Evolutionary conservation across 2,888 invertebrate species (phyloP).

Genomic region (Cenopis cana): DNA sequence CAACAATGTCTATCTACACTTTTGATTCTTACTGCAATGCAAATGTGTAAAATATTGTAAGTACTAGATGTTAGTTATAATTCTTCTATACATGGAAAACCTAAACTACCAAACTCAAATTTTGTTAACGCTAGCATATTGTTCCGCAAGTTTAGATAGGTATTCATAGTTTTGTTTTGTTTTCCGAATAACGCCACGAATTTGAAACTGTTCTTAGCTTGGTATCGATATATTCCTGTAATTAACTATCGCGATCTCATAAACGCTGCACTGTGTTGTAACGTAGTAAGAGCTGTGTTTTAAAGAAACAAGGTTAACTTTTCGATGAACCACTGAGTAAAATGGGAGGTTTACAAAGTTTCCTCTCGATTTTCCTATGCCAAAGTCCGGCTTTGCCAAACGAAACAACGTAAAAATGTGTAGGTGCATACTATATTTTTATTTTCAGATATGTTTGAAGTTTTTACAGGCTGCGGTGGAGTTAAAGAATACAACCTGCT

Average conservation of each 20-base stretch:
- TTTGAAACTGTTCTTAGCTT: conserved; percentile 22
- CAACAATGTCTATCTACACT: no score
- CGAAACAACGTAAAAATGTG: conserved; percentile 37
- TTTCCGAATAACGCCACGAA: conserved; percentile 13
- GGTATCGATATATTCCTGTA: conserved; percentile 20
- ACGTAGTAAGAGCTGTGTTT: neutral
- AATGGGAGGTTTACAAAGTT: neutral
- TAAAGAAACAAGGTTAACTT: neutral
- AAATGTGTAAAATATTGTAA: neutral
- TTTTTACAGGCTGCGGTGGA: conserved; percentile 30
- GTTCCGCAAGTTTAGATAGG: conserved; percentile 7
- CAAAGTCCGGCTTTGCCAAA: conserved; percentile 23
- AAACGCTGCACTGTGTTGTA: neutral
- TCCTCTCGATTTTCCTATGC: neutral
- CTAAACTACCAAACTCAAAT: conserved; percentile 11
- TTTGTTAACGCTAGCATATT: conserved; percentile 26
- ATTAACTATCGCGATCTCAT: neutral
- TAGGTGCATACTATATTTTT: conserved; percentile 33
- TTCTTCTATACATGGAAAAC: no score
- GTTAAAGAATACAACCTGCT: conserved; percentile 37
- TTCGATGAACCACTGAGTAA: neutral
- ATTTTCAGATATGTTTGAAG: conserved; percentile 27
- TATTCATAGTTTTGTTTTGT: conserved; percentile 29
- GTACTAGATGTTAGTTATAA: neutral
- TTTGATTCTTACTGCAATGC: neutral